phyloP scores from a whole-genome alignment of 2,797 vertebrate species.

The Cossypha heuglini region DNA sequence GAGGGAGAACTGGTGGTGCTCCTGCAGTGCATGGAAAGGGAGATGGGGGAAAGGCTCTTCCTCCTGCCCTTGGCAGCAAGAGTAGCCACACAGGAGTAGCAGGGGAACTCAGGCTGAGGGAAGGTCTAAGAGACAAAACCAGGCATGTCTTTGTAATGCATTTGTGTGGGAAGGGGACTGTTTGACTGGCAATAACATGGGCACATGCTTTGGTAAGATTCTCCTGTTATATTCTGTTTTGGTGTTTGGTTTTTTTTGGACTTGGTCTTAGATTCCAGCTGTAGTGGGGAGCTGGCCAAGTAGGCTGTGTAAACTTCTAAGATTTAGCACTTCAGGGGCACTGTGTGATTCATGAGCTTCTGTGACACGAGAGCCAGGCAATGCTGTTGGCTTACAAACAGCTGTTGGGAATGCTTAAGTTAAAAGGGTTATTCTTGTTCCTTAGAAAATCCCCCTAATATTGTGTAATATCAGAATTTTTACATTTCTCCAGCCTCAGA shows the following conservation, averaged over 20 bases:
- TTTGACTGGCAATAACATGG: background rate
- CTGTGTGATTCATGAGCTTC: background rate
- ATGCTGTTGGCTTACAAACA: background rate
- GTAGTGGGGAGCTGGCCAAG: background rate
- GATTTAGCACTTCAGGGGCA: background rate
- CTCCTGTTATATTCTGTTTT: background rate
- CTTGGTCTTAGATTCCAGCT: background rate
- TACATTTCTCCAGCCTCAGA: background rate
- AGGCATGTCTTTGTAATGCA: background rate
- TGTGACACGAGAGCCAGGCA: background rate
- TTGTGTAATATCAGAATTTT: background rate
- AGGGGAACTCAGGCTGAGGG: background rate
- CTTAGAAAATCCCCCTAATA: background rate
- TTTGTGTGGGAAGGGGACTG: background rate
- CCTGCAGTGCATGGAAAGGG: background rate
- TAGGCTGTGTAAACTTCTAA: background rate
- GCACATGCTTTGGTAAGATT: background rate
- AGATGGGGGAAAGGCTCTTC: background rate
- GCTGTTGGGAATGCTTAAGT: background rate
- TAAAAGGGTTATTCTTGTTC: background rate
- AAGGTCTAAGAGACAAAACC: background rate
- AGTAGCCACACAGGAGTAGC: background rate
- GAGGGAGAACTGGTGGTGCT: background rate
- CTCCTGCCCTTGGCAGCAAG: background rate
- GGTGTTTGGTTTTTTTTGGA: rapidly evolving